Conservation (phyloP, 30 jellyfish, hydroid and myxozoan genomes). For the Morbakka virulenta region DNA sequence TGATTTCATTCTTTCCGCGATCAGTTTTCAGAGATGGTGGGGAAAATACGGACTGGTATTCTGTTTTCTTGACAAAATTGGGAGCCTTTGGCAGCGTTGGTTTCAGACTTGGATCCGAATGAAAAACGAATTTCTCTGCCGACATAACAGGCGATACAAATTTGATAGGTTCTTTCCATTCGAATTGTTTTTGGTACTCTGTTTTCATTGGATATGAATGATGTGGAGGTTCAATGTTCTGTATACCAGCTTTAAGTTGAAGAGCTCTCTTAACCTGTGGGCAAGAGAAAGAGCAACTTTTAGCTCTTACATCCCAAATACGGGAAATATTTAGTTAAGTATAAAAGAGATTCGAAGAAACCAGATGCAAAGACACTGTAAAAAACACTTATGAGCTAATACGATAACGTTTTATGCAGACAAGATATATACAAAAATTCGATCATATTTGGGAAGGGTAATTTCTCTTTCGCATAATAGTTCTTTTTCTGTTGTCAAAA, state of each 20-base stretch:
- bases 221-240: slow-evolving; percentile 62
- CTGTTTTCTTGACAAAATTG: background rate
- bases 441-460: too few species aligned
- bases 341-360: background rate
- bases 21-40: background rate
- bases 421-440: too few species aligned
- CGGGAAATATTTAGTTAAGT: background rate
- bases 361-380: background rate
- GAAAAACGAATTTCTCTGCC: background rate
- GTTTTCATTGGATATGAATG: slow-evolving; percentile 41
- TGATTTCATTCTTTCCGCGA: too few species aligned
- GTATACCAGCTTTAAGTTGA: slow-evolving; percentile 56
- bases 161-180: slow-evolving; percentile 55
- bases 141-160: background rate
- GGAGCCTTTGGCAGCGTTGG: background rate
- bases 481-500: too few species aligned
- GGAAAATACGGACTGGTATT: background rate
- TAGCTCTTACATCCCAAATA: background rate
- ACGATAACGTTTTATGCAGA: too few species aligned
- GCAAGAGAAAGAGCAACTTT: background rate
- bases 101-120: background rate
- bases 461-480: too few species aligned
- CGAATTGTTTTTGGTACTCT: slow-evolving; percentile 50
- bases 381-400: background rate
- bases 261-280: slow-evolving; percentile 60